A percentile compares a stretch with the other conserved stretches of the same genome.
Evolutionary conservation across 1,140 invertebrate species (phyloP).

Genomic region (Zelostemma sp.): DNA sequence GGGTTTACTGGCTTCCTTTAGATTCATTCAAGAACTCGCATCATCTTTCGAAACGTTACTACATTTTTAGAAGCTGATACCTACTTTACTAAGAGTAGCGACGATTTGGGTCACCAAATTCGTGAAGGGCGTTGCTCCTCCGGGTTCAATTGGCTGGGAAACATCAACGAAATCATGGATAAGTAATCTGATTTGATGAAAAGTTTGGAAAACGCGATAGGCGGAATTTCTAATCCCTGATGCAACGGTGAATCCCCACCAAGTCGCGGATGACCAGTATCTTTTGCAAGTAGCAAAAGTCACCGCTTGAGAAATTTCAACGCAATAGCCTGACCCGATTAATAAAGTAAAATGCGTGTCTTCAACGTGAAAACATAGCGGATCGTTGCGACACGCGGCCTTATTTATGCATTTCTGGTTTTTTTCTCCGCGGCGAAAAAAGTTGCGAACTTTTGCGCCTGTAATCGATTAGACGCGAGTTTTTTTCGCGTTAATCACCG

Average conservation of each 20-base stretch:
- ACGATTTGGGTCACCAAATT: constrained; percentile 54
- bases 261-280: constrained; percentile 14
- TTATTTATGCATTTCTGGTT: constrained; percentile 13
- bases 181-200: not conserved
- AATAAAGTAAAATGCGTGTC: constrained; percentile 13
- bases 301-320: constrained; percentile 26
- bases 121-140: constrained; percentile 54
- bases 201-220: constrained; percentile 22
- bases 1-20: constrained; percentile 51
- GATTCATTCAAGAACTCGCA: constrained; percentile 6
- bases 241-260: constrained; percentile 25
- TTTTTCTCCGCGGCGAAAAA: not conserved
- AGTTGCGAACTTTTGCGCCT: not conserved
- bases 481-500: no score
- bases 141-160: constrained; percentile 54
- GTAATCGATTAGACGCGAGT: no score
- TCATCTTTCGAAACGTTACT: no score
- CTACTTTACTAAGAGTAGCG: constrained; percentile 59
- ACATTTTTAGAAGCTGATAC: constrained; percentile 24
- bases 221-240: constrained; percentile 14
- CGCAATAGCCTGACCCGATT: constrained; percentile 39
- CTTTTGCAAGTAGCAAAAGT: constrained; percentile 41
- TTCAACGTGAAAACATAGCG: constrained; percentile 29
- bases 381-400: constrained; percentile 11
- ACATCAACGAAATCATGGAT: not conserved